These are phyloP conservation scores for Brachionus angularis DNA, from an alignment of 1,140 invertebrate genomes.

Conservation along the genomic window DNA sequence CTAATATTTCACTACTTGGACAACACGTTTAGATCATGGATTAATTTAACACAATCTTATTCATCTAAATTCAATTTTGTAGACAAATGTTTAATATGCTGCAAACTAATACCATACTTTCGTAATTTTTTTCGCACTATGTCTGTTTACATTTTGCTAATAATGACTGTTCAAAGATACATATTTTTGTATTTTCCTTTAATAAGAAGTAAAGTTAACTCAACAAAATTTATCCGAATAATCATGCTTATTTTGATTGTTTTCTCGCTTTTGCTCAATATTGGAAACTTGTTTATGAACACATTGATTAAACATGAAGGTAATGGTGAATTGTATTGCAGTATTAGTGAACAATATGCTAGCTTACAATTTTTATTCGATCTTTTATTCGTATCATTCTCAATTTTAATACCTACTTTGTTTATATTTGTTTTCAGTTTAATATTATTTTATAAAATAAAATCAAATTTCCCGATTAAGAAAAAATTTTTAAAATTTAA, in stretches of 20 bases:
- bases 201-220: not conserved
- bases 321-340: slow-evolving; percentile 26
- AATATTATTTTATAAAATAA: slow-evolving; percentile 8
- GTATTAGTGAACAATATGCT: not conserved
- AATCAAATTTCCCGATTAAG: not conserved
- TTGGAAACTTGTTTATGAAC: slow-evolving; percentile 4
- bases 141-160: slow-evolving; percentile 7
- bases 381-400: slow-evolving; percentile 23
- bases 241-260: not conserved
- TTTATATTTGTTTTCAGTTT: slow-evolving; percentile 21
- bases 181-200: slow-evolving; percentile 16
- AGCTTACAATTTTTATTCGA: slow-evolving; percentile 27
- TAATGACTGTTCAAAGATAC: slow-evolving; percentile 15
- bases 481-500: not conserved
- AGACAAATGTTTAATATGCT: slow-evolving; percentile 12
- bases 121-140: slow-evolving; percentile 28
- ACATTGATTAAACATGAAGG: not conserved
- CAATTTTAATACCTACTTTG: slow-evolving; percentile 5
- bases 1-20: slow-evolving; percentile 6
- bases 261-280: not conserved
- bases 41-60: slow-evolving; percentile 15
- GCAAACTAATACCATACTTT: slow-evolving; percentile 34
- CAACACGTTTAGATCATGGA: slow-evolving; percentile 8
- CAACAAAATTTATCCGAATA: not conserved
- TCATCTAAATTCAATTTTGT: slow-evolving; percentile 30